Base-by-base conservation (phyloP, 2,888 invertebrate species). In the Catocala fraxini region DNA sequence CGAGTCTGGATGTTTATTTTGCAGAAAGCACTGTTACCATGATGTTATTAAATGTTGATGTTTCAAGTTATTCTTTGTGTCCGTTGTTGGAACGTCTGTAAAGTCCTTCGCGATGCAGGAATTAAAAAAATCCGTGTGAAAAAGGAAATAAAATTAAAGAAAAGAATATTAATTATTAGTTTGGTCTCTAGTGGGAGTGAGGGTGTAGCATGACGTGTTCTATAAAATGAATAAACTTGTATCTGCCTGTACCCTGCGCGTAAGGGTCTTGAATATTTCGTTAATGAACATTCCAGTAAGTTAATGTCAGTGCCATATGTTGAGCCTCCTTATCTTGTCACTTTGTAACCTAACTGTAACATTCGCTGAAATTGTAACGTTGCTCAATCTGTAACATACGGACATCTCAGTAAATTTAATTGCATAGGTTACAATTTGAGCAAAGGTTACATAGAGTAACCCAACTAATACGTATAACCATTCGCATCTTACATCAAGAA, bases 211-310 rank as follows among this genome's bases (percentile, higher is more conserved):
- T 25, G 25, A 25, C 25, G 25, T 25, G 25, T 25, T 25, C 25
- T 25, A 4, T 25, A 25, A 25, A 25, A 25, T 25, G 1, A 25
- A 25, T 53, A 58, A 12, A 46, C 7, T 58, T 51, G 15, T 46
- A 5, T 39, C 45, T 66, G 58, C 34, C n/a, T 52, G 13, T 35
- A 63, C 59, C 49, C 54, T 43, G 33, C 25, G 56, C 51, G 45
- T 39, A 33, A 35, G 35, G 15, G 47, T 25, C 60, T 48, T 57
- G 25, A 35, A 45, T 47, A 35, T 63, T 57, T 62, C 55, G 54
- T 68, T 73, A 68, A 56, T 51, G 34, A 58, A 76, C 75, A 76
- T 76, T 76, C 76, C 76, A 76, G 15, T 73, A 66, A 48, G 45
- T 51, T 68, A 51, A 49, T 43, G 43, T 62, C 71, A 59, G 76